Conservation (phyloP, 2,113 vertebrate species). For the Elanoides forficatus region DNA sequence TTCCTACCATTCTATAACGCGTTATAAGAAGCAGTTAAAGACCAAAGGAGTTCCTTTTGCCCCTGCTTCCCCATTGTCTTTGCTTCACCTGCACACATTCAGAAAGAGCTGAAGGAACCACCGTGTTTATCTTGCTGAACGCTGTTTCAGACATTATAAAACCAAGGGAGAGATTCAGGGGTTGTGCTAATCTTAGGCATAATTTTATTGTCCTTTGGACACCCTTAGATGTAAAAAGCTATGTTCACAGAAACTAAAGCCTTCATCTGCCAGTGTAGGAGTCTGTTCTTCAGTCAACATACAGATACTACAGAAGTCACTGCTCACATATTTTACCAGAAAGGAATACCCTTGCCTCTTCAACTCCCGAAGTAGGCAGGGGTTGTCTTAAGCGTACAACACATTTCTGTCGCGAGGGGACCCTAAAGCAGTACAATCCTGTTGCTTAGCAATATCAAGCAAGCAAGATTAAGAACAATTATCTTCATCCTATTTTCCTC, state of each 20-base stretch:
- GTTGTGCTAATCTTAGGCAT: background rate
- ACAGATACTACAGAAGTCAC: background rate
- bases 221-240: background rate
- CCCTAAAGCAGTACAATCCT: background rate
- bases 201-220: background rate
- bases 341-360: background rate
- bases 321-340: background rate
- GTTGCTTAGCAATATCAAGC: background rate
- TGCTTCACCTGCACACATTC: background rate
- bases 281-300: background rate
- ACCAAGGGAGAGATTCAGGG: background rate
- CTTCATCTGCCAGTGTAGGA: background rate
- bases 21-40: background rate
- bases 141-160: background rate
- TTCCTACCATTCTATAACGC: background rate
- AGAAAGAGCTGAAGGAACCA: background rate
- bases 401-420: background rate
- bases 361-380: background rate
- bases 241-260: background rate
- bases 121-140: background rate
- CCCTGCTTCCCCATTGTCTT: background rate
- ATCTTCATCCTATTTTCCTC: background rate
- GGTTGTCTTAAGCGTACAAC: background rate
- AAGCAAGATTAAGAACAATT: constrained; percentile 1
- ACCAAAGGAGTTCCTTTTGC: background rate